Evolutionary conservation across 1,140 invertebrate species (phyloP), one percentile per base, ranked within the genome.

Genomic region (Anastrepha obliqua): DNA sequence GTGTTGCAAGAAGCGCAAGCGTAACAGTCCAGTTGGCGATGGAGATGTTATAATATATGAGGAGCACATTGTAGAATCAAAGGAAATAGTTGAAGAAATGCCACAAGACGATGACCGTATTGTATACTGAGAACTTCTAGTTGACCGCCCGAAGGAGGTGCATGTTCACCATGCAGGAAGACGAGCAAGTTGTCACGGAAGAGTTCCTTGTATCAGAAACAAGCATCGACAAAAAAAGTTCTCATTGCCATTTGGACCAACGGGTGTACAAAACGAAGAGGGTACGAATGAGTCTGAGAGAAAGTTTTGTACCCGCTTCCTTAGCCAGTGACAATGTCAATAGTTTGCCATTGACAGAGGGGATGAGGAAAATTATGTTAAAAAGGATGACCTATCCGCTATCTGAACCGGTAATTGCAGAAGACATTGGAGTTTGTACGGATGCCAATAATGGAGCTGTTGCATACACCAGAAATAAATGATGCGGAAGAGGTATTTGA

Each of bases 401-500:
- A 67, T 91, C 89, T 47, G 89, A 91, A 62, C 89, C 90, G 88
- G 90, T 88, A 65, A 91, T 91, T 65, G 91, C 89, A 9, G 91
- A 90, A 86, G 91, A 89, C 86, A 85, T 91, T 47, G 74, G 44
- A 88, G 62, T 44, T 60, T 90, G 89, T 89, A 88, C 88, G 65
- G 91, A 91, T 85, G 89, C 90, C n/a, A 93, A 91, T 87, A 90
- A 92, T 90, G 91, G 89, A 44, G 91, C 90, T 85, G 91, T 96
- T 89, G 95, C 95, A 20, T 95, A 96, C 91, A 95, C 91, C 92
- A 0, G 92, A 91, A 81, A 92, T 92, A 7, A 93, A 93, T 86
- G 91, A 92, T 88, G 96, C n/a, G n/a, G n/a, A n/a, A n/a, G n/a
- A n/a, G n/a, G n/a, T n/a, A n/a, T n/a, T n/a, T n/a, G n/a, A n/a